Evolutionary conservation across 2,797 vertebrate genomes (phyloP).

Genomic region (Heliangelus exortis): DNA sequence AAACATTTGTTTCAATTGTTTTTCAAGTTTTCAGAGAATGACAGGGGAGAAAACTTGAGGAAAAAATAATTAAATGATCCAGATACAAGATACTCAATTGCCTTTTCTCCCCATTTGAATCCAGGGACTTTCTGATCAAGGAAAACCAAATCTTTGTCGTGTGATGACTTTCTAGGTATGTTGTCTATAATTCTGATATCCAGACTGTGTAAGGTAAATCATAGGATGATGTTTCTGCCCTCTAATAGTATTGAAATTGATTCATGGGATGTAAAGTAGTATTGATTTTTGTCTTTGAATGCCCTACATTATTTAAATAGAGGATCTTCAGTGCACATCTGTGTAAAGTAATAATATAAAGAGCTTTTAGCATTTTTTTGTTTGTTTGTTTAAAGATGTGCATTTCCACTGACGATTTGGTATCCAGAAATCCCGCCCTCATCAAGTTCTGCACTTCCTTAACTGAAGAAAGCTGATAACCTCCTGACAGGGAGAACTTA

Average conservation of each 20-base stretch:
- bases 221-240: neutral
- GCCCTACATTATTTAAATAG: neutral
- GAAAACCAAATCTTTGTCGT: neutral
- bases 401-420: neutral
- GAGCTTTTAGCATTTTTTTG: neutral
- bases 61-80: neutral
- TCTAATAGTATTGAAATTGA: neutral
- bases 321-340: neutral
- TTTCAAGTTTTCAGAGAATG: neutral
- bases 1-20: neutral
- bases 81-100: neutral
- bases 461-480: rapidly evolving
- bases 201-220: neutral
- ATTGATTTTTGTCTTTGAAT: slow-evolving; percentile 6
- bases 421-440: neutral
- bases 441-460: neutral
- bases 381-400: neutral
- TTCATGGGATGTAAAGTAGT: neutral
- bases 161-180: neutral
- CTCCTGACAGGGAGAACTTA: neutral
- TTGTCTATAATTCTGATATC: neutral
- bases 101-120: neutral
- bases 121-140: neutral
- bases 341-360: neutral
- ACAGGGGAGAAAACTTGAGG: neutral